Percentiles rank a stretch among this genome's conserved stretches.
Evolutionary conservation across 1,140 invertebrate species (phyloP).

Genomic region (Drosophila sp.): DNA sequence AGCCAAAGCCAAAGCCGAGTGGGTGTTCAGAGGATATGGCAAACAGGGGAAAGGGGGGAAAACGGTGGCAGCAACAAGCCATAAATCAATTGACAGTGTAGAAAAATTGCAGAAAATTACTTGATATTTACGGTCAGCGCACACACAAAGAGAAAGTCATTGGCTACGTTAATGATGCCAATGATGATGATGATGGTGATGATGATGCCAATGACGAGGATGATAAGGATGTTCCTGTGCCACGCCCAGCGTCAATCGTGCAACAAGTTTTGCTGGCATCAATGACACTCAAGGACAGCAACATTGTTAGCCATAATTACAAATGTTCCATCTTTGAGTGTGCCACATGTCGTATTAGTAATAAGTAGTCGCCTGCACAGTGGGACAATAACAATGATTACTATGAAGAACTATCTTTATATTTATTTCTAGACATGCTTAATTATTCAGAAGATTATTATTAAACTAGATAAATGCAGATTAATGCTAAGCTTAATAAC

Average conservation of each 20-base stretch:
- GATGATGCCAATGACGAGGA: not conserved
- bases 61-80: conserved; percentile 60
- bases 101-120: conserved; percentile 82
- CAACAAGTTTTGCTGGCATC: conserved; percentile 71
- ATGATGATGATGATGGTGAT: not conserved
- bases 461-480: too few species aligned
- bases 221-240: not conserved
- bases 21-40: too few species aligned
- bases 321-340: conserved; percentile 66
- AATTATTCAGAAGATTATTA: too few species aligned
- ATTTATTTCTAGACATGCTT: too few species aligned
- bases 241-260: conserved; percentile 29
- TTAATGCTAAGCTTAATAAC: too few species aligned
- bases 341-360: conserved; percentile 76
- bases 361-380: conserved; percentile 54
- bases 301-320: conserved; percentile 76
- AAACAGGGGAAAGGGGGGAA: too few species aligned
- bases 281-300: conserved; percentile 67
- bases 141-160: conserved; percentile 54
- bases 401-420: too few species aligned
- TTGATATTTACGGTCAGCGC: conserved; percentile 78
- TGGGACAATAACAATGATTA: too few species aligned
- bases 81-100: conserved; percentile 78
- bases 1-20: conserved; percentile 17
- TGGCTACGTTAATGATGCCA: not conserved